phyloP scores from a whole-genome alignment of 2,888 invertebrate genomes.

The Stenichneumon culpator region DNA sequence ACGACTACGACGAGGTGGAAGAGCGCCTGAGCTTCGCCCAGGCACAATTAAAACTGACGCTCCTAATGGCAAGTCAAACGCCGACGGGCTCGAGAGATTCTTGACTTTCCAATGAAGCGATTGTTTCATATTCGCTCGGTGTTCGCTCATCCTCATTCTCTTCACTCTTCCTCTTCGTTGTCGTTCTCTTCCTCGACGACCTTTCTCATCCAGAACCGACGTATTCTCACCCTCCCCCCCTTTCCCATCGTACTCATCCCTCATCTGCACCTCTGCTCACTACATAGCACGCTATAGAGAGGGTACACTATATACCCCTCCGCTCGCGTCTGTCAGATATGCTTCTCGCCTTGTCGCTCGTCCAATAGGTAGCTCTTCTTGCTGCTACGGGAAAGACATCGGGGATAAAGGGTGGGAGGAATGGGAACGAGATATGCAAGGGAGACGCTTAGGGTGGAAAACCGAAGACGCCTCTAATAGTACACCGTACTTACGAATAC shows the following conservation, averaged over 20 bases:
- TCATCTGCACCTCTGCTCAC: conserved; percentile 57
- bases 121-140: conserved; percentile 84
- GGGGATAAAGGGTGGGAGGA: conserved; percentile 39
- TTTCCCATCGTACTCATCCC: conserved; percentile 60
- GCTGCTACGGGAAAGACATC: conserved; percentile 52
- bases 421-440: conserved; percentile 27
- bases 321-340: conserved; percentile 40
- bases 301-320: conserved; percentile 33
- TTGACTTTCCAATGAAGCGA: conserved; percentile 85
- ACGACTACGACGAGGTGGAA: conserved; percentile 74
- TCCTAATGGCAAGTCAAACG: conserved; percentile 86
- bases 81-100: conserved; percentile 85
- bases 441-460: conserved; percentile 49
- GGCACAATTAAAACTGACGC: conserved; percentile 85
- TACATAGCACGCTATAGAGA: conserved; percentile 39
- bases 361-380: conserved; percentile 43
- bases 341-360: conserved; percentile 45
- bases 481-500: conserved; percentile 60
- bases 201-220: conserved; percentile 69
- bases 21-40: conserved; percentile 77
- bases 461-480: conserved; percentile 63
- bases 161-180: conserved; percentile 74
- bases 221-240: conserved; percentile 63
- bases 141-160: conserved; percentile 74
- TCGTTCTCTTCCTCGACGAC: conserved; percentile 72